phyloP scores from a whole-genome alignment of 2,888 invertebrate genomes.

The Gibbula magus region DNA sequence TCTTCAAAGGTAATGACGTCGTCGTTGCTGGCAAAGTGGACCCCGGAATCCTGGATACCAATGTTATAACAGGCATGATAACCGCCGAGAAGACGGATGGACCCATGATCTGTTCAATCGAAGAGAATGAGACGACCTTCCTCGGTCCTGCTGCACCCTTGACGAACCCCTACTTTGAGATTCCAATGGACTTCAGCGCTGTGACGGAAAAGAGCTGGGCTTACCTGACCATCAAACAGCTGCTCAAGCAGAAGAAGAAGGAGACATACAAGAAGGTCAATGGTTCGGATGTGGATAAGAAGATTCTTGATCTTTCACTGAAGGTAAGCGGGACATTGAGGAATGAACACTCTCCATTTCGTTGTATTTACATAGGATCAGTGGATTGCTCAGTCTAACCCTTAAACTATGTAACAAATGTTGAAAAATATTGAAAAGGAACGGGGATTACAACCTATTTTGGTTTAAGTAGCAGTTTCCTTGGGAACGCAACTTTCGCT shows the following conservation, averaged over 20 bases:
- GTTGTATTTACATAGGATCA: too few species aligned
- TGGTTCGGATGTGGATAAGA: conserved; percentile 43
- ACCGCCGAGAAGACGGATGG: neutral
- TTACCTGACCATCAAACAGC: conserved; percentile 61
- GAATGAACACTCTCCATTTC: neutral
- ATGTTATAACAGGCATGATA: neutral
- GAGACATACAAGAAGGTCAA: conserved; percentile 28
- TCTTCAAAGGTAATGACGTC: conserved; percentile 60
- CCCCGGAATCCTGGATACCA: neutral
- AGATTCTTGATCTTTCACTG: conserved; percentile 53
- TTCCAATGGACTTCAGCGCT: conserved; percentile 36
- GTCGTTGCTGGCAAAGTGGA: conserved; percentile 56
- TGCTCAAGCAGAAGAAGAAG: conserved; percentile 49
- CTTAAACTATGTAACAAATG: too few species aligned
- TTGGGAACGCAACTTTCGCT: too few species aligned
- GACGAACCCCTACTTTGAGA: conserved; percentile 31
- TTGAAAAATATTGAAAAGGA: too few species aligned
- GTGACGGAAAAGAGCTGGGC: conserved; percentile 67
- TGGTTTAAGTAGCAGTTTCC: too few species aligned
- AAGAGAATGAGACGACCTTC: conserved; percentile 22
- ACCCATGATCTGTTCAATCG: conserved; percentile 18
- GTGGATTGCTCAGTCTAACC: too few species aligned
- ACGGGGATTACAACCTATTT: too few species aligned
- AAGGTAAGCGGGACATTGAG: conserved; percentile 50
- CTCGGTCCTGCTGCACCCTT: neutral